A percentile compares a stretch with the other conserved stretches of the same genome.
Conservation (phyloP, 2,113 vertebrate genomes). For the Lepidothrix coronata region DNA sequence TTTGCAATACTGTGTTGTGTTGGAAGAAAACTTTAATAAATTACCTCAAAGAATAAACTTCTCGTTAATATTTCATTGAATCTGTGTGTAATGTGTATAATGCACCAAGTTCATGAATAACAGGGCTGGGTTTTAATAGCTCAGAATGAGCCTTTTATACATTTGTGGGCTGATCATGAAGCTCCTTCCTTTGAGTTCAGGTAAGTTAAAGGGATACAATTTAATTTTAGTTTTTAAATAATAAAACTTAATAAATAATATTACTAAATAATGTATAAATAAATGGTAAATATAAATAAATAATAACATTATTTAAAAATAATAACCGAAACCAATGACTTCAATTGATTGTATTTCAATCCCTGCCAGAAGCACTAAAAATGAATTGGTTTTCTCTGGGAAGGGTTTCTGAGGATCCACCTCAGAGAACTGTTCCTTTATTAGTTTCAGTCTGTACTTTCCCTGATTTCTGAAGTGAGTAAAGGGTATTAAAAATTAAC, state of each 20-base stretch:
- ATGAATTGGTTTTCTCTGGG: background rate
- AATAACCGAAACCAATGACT: background rate
- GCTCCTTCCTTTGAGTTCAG: background rate
- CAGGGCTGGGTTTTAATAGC: background rate
- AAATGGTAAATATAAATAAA: background rate
- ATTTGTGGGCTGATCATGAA: background rate
- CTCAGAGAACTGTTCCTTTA: background rate
- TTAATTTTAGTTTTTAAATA: background rate
- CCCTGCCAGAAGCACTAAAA: background rate
- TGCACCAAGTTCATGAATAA: background rate
- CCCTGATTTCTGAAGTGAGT: background rate
- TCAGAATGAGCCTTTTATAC: accelerated
- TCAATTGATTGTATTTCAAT: background rate
- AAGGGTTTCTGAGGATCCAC: background rate
- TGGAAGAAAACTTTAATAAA: background rate
- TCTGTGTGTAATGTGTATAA: background rate
- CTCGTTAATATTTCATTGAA: background rate
- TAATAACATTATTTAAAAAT: background rate
- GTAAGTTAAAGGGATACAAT: background rate
- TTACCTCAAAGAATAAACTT: background rate
- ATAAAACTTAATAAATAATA: background rate
- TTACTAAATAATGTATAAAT: background rate
- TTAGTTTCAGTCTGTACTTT: background rate
- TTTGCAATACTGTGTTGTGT: background rate
- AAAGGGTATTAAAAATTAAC: background rate